Evolutionary conservation across 2,888 invertebrate genomes (phyloP), one percentile per base, ranked within the genome.

Genomic region (Microplitis manilae): DNA sequence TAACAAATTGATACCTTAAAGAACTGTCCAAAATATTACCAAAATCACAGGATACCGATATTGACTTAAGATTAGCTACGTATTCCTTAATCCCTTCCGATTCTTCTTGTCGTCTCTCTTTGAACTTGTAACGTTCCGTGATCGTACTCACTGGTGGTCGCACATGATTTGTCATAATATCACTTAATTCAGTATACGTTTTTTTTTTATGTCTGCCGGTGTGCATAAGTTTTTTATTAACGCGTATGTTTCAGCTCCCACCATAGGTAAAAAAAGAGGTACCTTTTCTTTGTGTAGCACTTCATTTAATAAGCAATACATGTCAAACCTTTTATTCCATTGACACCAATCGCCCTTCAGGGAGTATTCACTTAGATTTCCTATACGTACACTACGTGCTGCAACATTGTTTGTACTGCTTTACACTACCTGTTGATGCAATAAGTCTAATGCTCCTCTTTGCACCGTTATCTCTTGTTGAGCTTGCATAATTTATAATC

Each of bases 41-140:
- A 39, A 76, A 76, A 39, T 41, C 72, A 40, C 72, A 73, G 7
- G 70, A 15, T 61, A 50, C 41, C 6, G 72, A 72, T 13, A 77
- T 6, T 17, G 60, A 70, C 20, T 81, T 80, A 9, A 80, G 50
- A 5, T 73, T 74, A 6, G 77, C 79, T 2, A 81, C 60, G 59
- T 77, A 83, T 6, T 77, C 50, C 20, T 77, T 73, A 0, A 82
- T 69, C 2, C 50, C 69, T 20, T 59, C 59, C 8, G 8, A 13
- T 59, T 59, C 59, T 13, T 59, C n/a, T 59, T 59, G 59, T 59
- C n/a, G 8, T 6, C 0, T 59, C n/a, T 59, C 59, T 59, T 59
- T 59, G n/a, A 59, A 59, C 1, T 59, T 5, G 2, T 59, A 59
- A 13, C 59, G 59, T 59, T 59, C 59, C n/a, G 59, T 59, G n/a